A percentile compares a stretch with the other conserved stretches of the same genome.
Conservation (phyloP, 2,888 invertebrate genomes). For the Loripinus fragilis region DNA sequence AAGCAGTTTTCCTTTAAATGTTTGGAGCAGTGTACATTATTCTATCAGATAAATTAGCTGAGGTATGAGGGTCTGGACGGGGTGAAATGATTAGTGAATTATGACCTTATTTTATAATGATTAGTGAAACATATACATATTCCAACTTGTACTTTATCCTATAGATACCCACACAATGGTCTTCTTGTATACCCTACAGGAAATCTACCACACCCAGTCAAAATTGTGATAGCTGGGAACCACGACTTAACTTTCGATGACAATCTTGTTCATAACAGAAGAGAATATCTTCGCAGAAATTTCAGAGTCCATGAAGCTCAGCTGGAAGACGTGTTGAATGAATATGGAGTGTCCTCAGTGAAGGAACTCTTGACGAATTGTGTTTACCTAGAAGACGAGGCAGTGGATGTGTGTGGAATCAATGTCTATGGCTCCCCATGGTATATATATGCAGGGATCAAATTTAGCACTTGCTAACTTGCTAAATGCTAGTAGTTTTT, state of each 20-base stretch:
- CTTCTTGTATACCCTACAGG: constrained; percentile 84
- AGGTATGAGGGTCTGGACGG: too few relatives aligned
- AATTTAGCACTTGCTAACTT: too few relatives aligned
- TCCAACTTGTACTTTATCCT: too few relatives aligned
- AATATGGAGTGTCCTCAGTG: constrained; percentile 50
- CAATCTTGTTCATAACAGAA: constrained; percentile 57
- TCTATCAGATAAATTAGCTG: too few relatives aligned
- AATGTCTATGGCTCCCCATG: constrained; percentile 93
- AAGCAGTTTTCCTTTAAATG: too few relatives aligned
- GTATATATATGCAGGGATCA: constrained; percentile 84
- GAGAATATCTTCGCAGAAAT: constrained; percentile 49
- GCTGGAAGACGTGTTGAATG: constrained; percentile 59
- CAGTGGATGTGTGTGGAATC: constrained; percentile 88
- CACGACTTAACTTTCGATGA: constrained; percentile 93
- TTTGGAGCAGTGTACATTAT: too few relatives aligned
- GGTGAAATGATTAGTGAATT: too few relatives aligned
- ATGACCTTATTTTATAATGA: too few relatives aligned
- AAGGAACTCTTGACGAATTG: constrained; percentile 89
- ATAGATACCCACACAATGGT: too few relatives aligned
- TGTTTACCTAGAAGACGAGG: constrained; percentile 90
- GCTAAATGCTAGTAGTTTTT: too few relatives aligned
- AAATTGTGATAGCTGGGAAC: constrained; percentile 93
- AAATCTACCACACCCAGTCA: constrained; percentile 89
- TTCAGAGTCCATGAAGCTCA: constrained; percentile 51
- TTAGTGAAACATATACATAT: too few relatives aligned